Evolutionary conservation across 2,797 vertebrate species (phyloP), one percentile per base, ranked within the genome.

Genomic region (Coilia nasus): DNA sequence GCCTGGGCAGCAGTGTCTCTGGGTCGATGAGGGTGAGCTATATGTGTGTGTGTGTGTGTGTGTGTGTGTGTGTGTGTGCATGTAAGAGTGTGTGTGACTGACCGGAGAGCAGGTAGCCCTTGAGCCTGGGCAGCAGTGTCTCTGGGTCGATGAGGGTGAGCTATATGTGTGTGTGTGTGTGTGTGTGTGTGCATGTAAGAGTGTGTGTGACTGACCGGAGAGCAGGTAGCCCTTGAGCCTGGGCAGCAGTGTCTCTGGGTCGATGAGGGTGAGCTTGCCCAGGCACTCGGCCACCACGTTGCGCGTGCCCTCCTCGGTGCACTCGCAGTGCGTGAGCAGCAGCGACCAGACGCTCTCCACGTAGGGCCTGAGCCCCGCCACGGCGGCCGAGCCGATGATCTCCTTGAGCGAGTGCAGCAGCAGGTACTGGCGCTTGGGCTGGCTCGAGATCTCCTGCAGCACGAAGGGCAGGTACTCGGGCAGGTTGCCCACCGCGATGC

Each of bases 321-420:
- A 99, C 93, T 99, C 98, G 83, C 97, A 98, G 93, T 99, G 98
- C 91, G 98, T 98, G 89, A 99, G 94, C 88, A 99, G 94, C 91
- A 99, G 96, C 71, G 97, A 90, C 98, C 98, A 99, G 54, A 99
- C 97, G 4, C 96, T 97, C 94, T 99, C 98, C 88, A 99, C 98
- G 85, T 99, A 99, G 0, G 98, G 98, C 94, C 98, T 97, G 90
- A 99, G 96, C 83, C 98, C 98, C 0, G 95, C 90, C 86, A 99
- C 98, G 0, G 97, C 96, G 0, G 98, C 97, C 25, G 98, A 99
- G 88, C 98, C 94, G 95, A 99, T 99, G 91, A 99, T 98, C 94
- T 99, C 98, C 92, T 99, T 99, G 90, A 99, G 96, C 2, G 98
- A 99, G 96, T 99, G 98, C 91, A 99, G 96, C 91, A 99, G 95